Base-by-base conservation (phyloP, 2,113 vertebrate species). In the Microcebus lehilahytsara region DNA sequence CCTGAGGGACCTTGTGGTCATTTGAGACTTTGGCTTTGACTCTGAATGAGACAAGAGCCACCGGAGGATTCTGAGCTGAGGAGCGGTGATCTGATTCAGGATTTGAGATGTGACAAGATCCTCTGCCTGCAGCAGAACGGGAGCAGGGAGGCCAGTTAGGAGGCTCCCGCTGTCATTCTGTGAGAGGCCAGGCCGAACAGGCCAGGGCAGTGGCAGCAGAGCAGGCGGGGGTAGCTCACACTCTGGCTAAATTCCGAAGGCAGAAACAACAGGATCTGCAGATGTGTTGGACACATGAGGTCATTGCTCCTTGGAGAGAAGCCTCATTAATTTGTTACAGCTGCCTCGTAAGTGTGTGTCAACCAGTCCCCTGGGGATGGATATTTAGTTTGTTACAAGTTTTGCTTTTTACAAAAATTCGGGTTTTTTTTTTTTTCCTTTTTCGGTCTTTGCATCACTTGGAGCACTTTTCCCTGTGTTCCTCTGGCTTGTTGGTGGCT, bases 301-400 rank as follows among this genome's bases (percentile, higher is more conserved):
- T 40, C 89, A 7, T 11, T 23, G 58, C 58, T 64, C 14, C 1
- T 0, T 58, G 72, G 64, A 37, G 27, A 34, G 71, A 12, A 60
- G 34, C 4, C 0, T 20, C 16, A 0, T 64, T 17, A 3, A 0
- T 32, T 37, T 9, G 14, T 25, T 14, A 2, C 6, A 23, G 75
- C 25, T 13, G 40, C 58, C 51, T 40, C 0, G 2, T 30, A 5
- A 37, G n/a, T 23, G 2, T 5, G 4, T 0, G 8, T 9, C 13
- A 46, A 40, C 32, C 72, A 37, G 49, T 9, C 0, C 64, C 58
- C 34, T 1, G 0, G 0, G 2, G 8, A 1, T 5, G 19, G 49
- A 56, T n/a, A 2, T 3, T 53, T 20, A 51, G 42, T 17, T n/a
- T 40, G 5, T 42, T 81, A 25, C 66, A 85, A 53, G 25, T 58